These are phyloP conservation scores for Ornithorhynchus anatinus DNA, from an alignment of 2,113 vertebrate species.

Conservation along the genomic window DNA sequence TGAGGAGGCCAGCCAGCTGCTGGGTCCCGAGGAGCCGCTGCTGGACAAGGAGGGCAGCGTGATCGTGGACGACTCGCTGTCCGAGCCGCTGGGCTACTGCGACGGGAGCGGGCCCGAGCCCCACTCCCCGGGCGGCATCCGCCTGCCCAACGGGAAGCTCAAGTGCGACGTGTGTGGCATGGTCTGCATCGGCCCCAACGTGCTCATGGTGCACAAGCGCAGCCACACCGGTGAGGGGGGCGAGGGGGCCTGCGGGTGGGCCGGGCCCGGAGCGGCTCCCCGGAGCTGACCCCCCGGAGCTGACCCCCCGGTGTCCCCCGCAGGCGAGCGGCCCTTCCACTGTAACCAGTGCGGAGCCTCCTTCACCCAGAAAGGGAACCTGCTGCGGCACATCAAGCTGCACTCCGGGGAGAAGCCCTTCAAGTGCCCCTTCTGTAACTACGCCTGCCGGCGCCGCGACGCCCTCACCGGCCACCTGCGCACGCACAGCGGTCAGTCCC, in stretches of 20 bases:
- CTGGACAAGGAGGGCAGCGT: conserved; percentile 79
- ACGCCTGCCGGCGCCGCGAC: conserved; percentile 91
- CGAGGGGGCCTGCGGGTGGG: neutral
- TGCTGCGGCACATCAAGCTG: conserved; percentile 94
- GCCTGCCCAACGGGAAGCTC: conserved; percentile 92
- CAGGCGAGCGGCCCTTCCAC: conserved; percentile 93
- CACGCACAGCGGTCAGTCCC: conserved; percentile 86
- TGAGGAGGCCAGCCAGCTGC: conserved; percentile 83
- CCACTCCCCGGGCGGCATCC: conserved; percentile 86
- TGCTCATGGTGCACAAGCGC: conserved; percentile 97
- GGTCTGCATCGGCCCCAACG: conserved; percentile 96
- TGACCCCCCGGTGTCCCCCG: neutral
- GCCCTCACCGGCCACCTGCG: conserved; percentile 93
- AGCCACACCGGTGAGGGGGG: conserved; percentile 90
- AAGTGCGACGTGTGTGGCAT: conserved; percentile 96
- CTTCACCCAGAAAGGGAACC: conserved; percentile 97
- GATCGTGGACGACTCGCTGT: conserved; percentile 72
- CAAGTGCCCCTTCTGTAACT: conserved; percentile 94
- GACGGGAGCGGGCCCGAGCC: conserved; percentile 81
- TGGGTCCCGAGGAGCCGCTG: conserved; percentile 71
- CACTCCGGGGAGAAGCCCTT: conserved; percentile 98
- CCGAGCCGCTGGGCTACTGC: conserved; percentile 77
- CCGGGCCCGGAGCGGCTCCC: neutral
- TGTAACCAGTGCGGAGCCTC: conserved; percentile 97
- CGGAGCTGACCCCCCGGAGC: neutral